These are phyloP conservation scores for Dicyrtomina minuta DNA, from an alignment of 2,888 invertebrate species.

Conservation along the genomic window DNA sequence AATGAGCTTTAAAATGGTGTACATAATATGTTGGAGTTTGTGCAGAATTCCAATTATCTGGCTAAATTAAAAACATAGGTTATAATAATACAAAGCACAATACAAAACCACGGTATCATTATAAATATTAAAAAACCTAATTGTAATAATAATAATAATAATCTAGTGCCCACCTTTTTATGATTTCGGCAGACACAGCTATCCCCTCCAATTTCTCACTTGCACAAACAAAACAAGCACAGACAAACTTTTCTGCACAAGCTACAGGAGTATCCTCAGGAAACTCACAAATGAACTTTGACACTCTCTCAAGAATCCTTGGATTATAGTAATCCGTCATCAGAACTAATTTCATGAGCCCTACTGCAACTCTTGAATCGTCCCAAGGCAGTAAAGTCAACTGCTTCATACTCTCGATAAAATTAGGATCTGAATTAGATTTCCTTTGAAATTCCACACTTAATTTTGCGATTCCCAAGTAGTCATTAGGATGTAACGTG, in stretches of 20 bases:
- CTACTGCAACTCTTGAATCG: constrained; percentile 26
- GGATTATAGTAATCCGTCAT: constrained; percentile 33
- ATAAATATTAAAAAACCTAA: too few species aligned
- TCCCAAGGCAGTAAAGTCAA: not conserved
- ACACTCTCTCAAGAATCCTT: constrained; percentile 18
- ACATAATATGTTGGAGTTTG: too few species aligned
- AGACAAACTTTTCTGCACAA: constrained; percentile 39
- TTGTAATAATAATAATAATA: too few species aligned
- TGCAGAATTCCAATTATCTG: too few species aligned
- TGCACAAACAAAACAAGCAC: constrained; percentile 35
- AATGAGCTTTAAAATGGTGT: too few species aligned
- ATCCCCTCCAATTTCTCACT: not conserved
- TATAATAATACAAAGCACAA: too few species aligned
- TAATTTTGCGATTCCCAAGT: not conserved
- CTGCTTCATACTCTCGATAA: not conserved
- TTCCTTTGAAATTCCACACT: not conserved
- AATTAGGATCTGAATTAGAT: not conserved
- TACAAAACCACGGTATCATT: too few species aligned
- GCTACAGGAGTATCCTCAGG: constrained; percentile 31
- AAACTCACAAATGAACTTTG: constrained; percentile 32
- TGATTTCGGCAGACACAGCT: not conserved
- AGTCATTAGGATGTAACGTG: not conserved
- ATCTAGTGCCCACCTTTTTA: constrained; percentile 4
- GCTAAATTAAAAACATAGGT: too few species aligned
- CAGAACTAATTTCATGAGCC: constrained; percentile 27